Base-by-base conservation (phyloP, 2,888 invertebrate species). In the Pollenia labialis region DNA sequence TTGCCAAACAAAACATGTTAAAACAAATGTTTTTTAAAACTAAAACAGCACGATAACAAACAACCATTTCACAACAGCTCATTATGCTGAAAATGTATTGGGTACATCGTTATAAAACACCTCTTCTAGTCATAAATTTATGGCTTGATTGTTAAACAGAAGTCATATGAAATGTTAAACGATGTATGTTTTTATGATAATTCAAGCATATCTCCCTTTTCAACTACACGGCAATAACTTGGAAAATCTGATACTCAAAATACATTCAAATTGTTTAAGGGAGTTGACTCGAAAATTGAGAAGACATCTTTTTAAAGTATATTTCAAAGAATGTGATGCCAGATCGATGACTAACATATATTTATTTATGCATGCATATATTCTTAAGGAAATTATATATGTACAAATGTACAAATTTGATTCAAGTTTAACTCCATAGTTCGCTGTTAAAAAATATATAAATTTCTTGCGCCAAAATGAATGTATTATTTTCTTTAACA, bases 1-100 rank as follows among this genome's bases (percentile, higher is more conserved):
- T 80, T 79, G 68, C 76, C 54, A 71, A 80, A 81, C 82, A 83
- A 83, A 86, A 86, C 80, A 83, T 86, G 80, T 83, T 76, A 76
- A 83, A 83, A 83, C 66, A 86, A 80, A 86, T 83, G 83, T 80
- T 86, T 86, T 32, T 83, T 48, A 66, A 86, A 83, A 81, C 66
- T 81, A 81, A 83, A 83, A 76, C 76, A 81, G 83, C 80, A 72
- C 44, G 72, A 79, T 76, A 44, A 64, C 48, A 69, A 44, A 64
- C 48, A 69, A 46, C 6, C 58, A 58, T 64, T 68, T 81, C 64
- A 72, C 54, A 80, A 64, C 54, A 68, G 72, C 52, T 84, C 44
- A 72, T 60, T 83, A 54, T 23, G 18, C 32, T 23, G 14, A 23
- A 80, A 80, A 71, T 23, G 23, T 32, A 16, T 18, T 40, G 14